Evolutionary conservation across 1,140 invertebrate genomes (phyloP).

Genomic region (Lepidotrigona ventralis): DNA sequence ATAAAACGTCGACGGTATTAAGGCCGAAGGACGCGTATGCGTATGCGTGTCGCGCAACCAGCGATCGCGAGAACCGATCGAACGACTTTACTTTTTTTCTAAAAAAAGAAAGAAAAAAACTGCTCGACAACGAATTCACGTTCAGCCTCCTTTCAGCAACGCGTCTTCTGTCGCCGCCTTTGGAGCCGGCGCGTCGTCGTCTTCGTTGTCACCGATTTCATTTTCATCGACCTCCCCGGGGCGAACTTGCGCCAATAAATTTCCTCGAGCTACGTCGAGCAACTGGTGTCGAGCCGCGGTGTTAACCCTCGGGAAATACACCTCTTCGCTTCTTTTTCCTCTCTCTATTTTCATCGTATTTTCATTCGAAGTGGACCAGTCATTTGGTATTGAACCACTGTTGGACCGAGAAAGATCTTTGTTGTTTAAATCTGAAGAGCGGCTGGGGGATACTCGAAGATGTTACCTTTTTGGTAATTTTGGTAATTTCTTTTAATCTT

Average conservation of each 20-base stretch:
- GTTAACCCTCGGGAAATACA: not conserved
- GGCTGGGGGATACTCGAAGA: too few relatives aligned
- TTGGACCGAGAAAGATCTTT: not conserved
- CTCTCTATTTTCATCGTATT: not conserved
- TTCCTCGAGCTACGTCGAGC: not conserved
- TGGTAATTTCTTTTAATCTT: too few relatives aligned
- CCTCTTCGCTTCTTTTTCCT: not conserved
- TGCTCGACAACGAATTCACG: conserved; percentile 58
- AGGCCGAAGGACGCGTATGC: conserved; percentile 36
- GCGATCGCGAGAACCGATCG: conserved; percentile 49
- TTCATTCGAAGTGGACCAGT: not conserved
- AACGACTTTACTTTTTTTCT: conserved; percentile 52
- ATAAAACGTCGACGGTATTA: conserved; percentile 62
- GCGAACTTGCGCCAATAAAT: conserved; percentile 28
- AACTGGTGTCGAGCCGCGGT: conserved; percentile 5
- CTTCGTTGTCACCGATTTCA: conserved; percentile 4
- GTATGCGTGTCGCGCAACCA: conserved; percentile 23
- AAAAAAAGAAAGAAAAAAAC: conserved; percentile 2
- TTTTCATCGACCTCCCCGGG: conserved; percentile 9
- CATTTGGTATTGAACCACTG: not conserved
- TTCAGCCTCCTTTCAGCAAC: conserved; percentile 64
- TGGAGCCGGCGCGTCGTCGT: not conserved
- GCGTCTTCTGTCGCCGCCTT: conserved; percentile 30
- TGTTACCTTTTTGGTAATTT: too few relatives aligned
- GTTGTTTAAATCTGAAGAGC: not conserved